Conservation (phyloP, 2,113 vertebrate genomes). For the Phylloscopus whistleri region DNA sequence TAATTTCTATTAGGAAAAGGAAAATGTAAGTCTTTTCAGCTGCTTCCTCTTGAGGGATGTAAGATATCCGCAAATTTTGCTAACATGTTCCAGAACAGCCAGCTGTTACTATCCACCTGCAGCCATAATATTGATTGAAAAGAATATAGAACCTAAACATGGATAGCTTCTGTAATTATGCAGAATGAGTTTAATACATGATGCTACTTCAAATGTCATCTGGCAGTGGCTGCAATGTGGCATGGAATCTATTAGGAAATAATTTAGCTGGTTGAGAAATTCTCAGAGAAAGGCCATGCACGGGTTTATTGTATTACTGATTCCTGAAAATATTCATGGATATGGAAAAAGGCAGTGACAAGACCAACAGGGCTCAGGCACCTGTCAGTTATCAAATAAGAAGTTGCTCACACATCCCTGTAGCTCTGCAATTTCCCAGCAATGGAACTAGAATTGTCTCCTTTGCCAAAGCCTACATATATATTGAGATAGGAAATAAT, state of each 20-base stretch:
- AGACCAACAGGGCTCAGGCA: not conserved
- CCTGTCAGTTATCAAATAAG: not conserved
- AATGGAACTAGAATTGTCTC: not conserved
- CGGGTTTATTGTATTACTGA: not conserved
- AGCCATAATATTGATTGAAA: slow-evolving; percentile 60
- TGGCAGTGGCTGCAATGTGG: not conserved
- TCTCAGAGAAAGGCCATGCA: not conserved
- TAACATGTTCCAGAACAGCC: slow-evolving; percentile 52
- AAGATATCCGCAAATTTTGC: slow-evolving; percentile 60
- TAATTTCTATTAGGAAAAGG: slow-evolving; percentile 43
- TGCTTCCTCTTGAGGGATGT: slow-evolving; percentile 62
- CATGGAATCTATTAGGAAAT: not conserved
- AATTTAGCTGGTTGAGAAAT: not conserved
- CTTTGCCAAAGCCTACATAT: not conserved
- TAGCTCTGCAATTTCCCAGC: not conserved
- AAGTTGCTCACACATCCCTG: not conserved
- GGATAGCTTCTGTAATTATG: slow-evolving; percentile 52
- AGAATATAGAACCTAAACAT: slow-evolving; percentile 55
- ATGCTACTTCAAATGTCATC: slow-evolving; percentile 36
- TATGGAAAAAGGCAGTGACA: not conserved
- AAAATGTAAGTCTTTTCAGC: slow-evolving; percentile 55
- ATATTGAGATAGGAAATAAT: not conserved
- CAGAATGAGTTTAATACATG: slow-evolving; percentile 38
- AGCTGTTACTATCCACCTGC: slow-evolving; percentile 68
- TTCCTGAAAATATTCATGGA: not conserved